Evolutionary conservation across 2,888 invertebrate genomes (phyloP).

Genomic region (Calephelis perditalis): DNA sequence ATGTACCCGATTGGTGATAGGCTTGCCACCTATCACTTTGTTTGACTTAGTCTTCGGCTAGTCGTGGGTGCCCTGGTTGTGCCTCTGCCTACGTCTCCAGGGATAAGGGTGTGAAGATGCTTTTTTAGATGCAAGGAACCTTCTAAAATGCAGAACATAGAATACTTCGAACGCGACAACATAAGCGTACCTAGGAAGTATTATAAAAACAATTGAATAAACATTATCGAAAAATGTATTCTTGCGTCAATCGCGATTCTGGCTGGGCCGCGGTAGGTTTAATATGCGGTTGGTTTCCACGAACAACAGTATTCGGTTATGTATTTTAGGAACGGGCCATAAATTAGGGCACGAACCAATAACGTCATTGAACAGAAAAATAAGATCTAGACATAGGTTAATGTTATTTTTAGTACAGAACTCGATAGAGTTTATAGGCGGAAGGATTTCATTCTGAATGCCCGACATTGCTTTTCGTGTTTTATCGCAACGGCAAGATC

Average conservation of each 20-base stretch:
- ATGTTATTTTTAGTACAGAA: constrained; percentile 10
- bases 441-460: not conserved
- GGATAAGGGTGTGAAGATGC: no score
- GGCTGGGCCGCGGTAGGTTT: not conserved
- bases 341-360: constrained; percentile 28
- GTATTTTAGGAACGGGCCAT: constrained; percentile 29
- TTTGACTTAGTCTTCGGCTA: no score
- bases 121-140: no score
- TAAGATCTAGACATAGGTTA: constrained; percentile 6
- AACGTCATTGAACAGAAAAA: constrained; percentile 7
- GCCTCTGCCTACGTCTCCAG: no score
- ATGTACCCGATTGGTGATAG: no score
- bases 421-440: constrained; percentile 16
- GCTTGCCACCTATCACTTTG: no score
- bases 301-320: constrained; percentile 19
- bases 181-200: not conserved
- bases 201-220: constrained; percentile 7
- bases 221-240: not conserved
- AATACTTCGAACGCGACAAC: no score
- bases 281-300: not conserved
- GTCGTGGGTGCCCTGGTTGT: no score
- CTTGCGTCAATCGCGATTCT: not conserved
- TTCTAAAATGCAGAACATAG: no score
- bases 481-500: no score
- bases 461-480: no score